These are phyloP conservation scores for Ursus arctos DNA, from an alignment of 2,113 vertebrate species.

Conservation along the genomic window DNA sequence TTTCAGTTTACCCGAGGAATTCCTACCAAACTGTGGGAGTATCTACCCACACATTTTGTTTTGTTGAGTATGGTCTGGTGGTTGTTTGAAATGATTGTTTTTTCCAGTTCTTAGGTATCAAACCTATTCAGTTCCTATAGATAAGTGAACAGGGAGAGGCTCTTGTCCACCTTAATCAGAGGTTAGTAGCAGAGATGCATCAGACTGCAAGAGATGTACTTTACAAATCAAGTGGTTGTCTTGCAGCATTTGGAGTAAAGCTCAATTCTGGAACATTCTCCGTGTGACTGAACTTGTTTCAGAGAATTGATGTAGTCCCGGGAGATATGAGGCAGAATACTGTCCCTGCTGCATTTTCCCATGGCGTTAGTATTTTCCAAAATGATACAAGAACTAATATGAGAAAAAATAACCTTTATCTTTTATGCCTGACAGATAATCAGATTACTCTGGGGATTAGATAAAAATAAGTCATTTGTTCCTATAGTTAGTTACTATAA, in stretches of 20 bases:
- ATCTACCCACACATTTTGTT: background rate
- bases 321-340: background rate
- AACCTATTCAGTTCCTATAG: background rate
- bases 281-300: background rate
- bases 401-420: constrained; percentile 27
- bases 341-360: background rate
- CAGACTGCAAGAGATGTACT: background rate
- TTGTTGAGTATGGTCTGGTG: background rate
- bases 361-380: background rate
- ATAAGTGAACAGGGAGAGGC: background rate
- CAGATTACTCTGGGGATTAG: constrained; percentile 51
- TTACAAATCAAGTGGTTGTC: background rate
- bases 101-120: background rate
- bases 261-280: background rate
- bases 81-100: background rate
- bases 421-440: constrained; percentile 47
- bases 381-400: background rate
- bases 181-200: background rate
- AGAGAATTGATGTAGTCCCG: background rate
- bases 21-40: background rate
- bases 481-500: constrained; percentile 54
- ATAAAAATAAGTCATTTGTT: constrained; percentile 62
- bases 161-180: background rate
- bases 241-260: background rate
- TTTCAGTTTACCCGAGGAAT: background rate